Evolutionary conservation across 2,888 invertebrate genomes (phyloP).

Genomic region (Subacronicta megacephala): DNA sequence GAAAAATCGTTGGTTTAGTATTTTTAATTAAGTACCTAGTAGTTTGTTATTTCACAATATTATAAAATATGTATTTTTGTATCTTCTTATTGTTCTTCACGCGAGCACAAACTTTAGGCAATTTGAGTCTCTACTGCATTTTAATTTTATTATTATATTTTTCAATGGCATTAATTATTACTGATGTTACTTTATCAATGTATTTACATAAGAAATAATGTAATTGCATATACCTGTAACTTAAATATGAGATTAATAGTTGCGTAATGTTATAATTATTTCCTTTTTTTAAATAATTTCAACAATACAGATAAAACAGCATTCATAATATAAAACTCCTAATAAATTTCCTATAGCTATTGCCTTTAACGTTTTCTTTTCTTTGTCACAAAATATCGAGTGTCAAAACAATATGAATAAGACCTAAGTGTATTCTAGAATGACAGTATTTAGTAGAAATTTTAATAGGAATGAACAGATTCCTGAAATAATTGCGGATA

Average conservation of each 20-base stretch:
- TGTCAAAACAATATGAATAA: too few relatives aligned
- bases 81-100: too few relatives aligned
- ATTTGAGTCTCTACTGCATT: too few relatives aligned
- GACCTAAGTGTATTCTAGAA: conserved; percentile 11
- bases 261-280: neutral
- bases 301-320: neutral
- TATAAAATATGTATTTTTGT: too few relatives aligned
- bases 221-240: neutral
- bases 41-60: too few relatives aligned
- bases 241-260: conserved; percentile 1
- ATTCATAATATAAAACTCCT: too few relatives aligned
- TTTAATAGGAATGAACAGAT: conserved; percentile 39
- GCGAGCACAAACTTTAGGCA: too few relatives aligned
- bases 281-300: conserved; percentile 6
- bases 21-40: too few relatives aligned
- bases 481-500: conserved; percentile 23
- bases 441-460: conserved; percentile 16
- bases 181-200: neutral
- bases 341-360: too few relatives aligned
- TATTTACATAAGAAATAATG: neutral
- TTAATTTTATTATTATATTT: conserved; percentile 7
- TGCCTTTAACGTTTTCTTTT: too few relatives aligned
- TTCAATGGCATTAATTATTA: conserved; percentile 32
- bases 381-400: too few relatives aligned
- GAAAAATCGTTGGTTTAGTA: too few relatives aligned